Evolutionary conservation across 2,888 invertebrate species (phyloP).

Genomic region (Stenichneumon culpator): DNA sequence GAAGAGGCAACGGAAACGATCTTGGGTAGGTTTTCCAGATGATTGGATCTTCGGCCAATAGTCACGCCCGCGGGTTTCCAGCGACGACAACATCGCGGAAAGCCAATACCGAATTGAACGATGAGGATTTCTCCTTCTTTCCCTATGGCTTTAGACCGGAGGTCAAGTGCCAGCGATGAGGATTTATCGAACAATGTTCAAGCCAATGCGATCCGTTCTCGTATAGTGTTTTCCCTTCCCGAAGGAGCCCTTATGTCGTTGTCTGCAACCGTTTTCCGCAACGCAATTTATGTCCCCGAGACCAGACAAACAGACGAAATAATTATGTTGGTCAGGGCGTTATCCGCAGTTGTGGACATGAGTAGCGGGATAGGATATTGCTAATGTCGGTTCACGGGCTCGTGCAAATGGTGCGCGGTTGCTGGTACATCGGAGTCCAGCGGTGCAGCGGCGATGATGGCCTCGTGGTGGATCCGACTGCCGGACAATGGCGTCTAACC

Average conservation of each 20-base stretch:
- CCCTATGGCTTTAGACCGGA: too few relatives aligned
- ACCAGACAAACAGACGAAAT: background rate
- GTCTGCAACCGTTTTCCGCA: background rate
- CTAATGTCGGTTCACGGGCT: slow-evolving; percentile 14
- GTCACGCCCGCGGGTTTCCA: too few relatives aligned
- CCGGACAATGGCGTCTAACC: slow-evolving; percentile 64
- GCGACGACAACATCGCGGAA: too few relatives aligned
- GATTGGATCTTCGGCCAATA: too few relatives aligned
- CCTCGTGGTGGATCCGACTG: slow-evolving; percentile 51
- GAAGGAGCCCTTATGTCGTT: background rate
- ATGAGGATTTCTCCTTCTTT: too few relatives aligned
- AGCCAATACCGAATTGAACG: too few relatives aligned
- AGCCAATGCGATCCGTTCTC: too few relatives aligned
- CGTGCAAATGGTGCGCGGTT: slow-evolving; percentile 8
- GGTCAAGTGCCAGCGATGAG: too few relatives aligned
- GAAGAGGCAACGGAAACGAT: too few relatives aligned
- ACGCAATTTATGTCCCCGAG: background rate
- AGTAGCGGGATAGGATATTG: slow-evolving; percentile 8
- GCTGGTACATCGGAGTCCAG: slow-evolving; percentile 37
- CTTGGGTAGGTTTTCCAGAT: too few relatives aligned
- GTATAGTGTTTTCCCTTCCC: background rate
- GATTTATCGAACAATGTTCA: too few relatives aligned
- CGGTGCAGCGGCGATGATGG: slow-evolving; percentile 44
- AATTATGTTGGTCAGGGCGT: background rate
- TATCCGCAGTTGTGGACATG: slow-evolving; percentile 1